These are phyloP conservation scores for Cladorhizidae sp. DNA, from an alignment of 37 sponge, comb jelly and placozoan genomes.

Conservation along the genomic window DNA sequence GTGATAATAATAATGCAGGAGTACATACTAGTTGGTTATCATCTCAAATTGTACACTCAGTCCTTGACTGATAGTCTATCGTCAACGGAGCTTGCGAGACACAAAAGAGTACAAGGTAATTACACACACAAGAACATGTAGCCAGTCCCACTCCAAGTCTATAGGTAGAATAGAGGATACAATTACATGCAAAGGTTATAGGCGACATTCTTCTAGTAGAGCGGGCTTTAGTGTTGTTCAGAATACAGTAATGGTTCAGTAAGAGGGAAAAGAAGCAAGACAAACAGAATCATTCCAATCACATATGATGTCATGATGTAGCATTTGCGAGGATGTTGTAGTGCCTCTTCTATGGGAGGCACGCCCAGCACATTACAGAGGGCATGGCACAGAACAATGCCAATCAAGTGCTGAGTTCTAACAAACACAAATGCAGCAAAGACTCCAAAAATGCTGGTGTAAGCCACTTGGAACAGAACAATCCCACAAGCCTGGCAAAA, in stretches of 20 bases:
- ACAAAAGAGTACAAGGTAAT: no score
- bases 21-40: no score
- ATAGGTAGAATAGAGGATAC: no score
- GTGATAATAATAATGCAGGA: no score
- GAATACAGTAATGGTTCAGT: conserved; percentile 35
- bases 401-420: conserved; percentile 74
- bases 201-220: no score
- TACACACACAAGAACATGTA: no score
- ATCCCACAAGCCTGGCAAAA: conserved; percentile 28
- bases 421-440: conserved; percentile 77
- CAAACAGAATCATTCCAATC: conserved; percentile 56
- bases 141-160: no score
- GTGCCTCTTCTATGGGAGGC: conserved; percentile 65
- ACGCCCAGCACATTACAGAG: conserved; percentile 92
- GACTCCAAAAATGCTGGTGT: conserved; percentile 84
- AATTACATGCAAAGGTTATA: no score
- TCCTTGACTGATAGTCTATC: no score
- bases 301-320: conserved; percentile 52
- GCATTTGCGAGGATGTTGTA: not conserved
- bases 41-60: no score
- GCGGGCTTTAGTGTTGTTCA: not conserved
- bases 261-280: conserved; percentile 57
- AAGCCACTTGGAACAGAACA: conserved; percentile 56
- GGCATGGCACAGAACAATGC: conserved; percentile 78
- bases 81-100: no score